phyloP scores from a whole-genome alignment of 2,797 vertebrate species.

The Fundulus diaphanus region DNA sequence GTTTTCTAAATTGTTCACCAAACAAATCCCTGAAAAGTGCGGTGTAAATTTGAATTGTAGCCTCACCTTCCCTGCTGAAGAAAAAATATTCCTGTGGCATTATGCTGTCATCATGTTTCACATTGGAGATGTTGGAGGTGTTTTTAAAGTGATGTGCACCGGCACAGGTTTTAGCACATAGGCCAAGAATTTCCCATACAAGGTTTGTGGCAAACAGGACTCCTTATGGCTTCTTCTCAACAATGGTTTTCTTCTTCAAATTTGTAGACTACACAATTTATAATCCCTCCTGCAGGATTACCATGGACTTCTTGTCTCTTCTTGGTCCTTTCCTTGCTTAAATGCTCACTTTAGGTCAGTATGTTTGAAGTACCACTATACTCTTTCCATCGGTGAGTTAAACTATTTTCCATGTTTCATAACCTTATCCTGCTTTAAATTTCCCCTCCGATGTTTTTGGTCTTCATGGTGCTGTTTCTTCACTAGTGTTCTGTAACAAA shows the following conservation, averaged over 20 bases:
- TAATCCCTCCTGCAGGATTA: not conserved
- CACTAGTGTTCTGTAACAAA: not conserved
- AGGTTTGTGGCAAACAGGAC: not conserved
- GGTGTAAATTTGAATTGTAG: not conserved
- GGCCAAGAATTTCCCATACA: not conserved
- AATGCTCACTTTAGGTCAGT: not conserved
- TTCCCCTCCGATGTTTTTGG: too few species aligned
- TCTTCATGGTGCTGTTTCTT: not conserved
- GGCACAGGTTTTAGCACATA: not conserved
- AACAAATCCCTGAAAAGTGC: not conserved
- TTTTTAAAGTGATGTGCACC: not conserved
- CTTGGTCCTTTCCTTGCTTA: not conserved
- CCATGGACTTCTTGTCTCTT: too few species aligned
- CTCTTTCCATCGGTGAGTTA: not conserved
- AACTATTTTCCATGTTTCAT: not conserved
- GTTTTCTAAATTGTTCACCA: not conserved
- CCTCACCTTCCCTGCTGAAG: not conserved
- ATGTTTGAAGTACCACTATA: not conserved
- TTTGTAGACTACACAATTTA: not conserved
- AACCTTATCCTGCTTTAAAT: not conserved
- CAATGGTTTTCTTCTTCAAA: not conserved
- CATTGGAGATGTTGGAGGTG: not conserved
- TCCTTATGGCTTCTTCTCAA: not conserved
- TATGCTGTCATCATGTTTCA: not conserved
- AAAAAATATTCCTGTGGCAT: not conserved